A percentile compares a stretch with the other conserved stretches of the same genome.
Conservation (phyloP, 2,797 vertebrate species). For the Erpetoichthys calabaricus region DNA sequence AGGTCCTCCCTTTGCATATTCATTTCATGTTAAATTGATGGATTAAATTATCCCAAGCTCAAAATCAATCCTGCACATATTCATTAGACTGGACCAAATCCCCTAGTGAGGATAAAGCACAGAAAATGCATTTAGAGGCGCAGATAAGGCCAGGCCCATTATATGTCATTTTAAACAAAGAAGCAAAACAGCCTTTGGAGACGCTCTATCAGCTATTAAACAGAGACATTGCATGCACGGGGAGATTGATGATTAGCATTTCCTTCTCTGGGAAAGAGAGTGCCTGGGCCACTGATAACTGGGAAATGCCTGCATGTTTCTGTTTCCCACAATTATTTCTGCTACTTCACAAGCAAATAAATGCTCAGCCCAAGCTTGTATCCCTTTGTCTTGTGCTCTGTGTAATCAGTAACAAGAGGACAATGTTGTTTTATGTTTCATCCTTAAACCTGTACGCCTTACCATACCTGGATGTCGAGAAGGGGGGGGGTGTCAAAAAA, state of each 20-base stretch:
- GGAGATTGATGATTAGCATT: constrained; percentile 89
- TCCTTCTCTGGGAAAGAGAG: constrained; percentile 55
- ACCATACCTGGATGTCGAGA: constrained; percentile 7
- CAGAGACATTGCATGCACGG: constrained; percentile 69
- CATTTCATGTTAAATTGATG: constrained; percentile 88
- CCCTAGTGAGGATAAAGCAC: constrained; percentile 51
- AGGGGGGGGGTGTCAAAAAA: no score
- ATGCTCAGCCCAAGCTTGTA: constrained; percentile 43
- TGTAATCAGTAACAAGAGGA: constrained; percentile 60
- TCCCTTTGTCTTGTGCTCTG: constrained; percentile 60
- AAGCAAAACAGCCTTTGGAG: constrained; percentile 74
- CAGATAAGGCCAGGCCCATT: constrained; percentile 87
- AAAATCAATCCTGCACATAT: constrained; percentile 68
- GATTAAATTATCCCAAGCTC: constrained; percentile 85
- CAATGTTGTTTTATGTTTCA: constrained; percentile 50
- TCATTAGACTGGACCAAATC: constrained; percentile 52
- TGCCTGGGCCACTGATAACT: constrained; percentile 60
- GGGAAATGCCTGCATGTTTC: constrained; percentile 36
- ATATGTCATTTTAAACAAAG: constrained; percentile 96
- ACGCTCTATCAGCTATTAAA: constrained; percentile 90
- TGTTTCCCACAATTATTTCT: constrained; percentile 30
- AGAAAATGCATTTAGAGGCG: constrained; percentile 72
- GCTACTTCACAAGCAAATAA: constrained; percentile 51
- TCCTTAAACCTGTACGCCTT: constrained; percentile 47
- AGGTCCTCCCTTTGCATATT: constrained; percentile 63